Evolutionary conservation across 2,888 invertebrate species (phyloP).

Genomic region (Pristionchus arcanus): DNA sequence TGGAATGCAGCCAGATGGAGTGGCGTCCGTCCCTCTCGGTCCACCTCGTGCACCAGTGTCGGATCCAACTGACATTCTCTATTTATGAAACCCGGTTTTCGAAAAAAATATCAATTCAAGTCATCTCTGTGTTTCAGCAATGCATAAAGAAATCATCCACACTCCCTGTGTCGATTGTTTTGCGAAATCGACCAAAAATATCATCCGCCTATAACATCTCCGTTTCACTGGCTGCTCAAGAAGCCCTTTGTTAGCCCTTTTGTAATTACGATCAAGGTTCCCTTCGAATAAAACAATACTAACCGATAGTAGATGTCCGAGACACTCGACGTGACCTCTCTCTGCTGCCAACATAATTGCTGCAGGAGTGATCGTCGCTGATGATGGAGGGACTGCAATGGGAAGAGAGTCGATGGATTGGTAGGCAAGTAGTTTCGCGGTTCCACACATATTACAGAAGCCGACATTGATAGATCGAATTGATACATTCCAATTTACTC

Average conservation of each 20-base stretch:
- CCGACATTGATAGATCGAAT: too few species aligned
- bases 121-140: too few species aligned
- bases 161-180: too few species aligned
- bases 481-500: too few species aligned
- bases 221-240: neutral
- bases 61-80: neutral
- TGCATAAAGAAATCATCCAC: too few species aligned
- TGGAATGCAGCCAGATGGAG: slow-evolving; percentile 55
- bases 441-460: too few species aligned
- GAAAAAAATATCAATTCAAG: too few species aligned
- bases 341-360: slow-evolving; percentile 41
- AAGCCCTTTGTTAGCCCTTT: neutral
- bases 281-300: neutral
- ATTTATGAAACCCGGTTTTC: neutral
- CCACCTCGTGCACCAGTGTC: neutral
- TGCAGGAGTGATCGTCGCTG: neutral
- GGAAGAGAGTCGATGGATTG: neutral
- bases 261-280: neutral
- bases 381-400: neutral
- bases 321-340: slow-evolving; percentile 5
- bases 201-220: neutral
- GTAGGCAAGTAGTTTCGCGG: too few species aligned
- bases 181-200: too few species aligned
- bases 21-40: slow-evolving; percentile 53
- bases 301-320: slow-evolving; percentile 38